Percentiles rank a stretch among this genome's conserved stretches.
Conservation (phyloP, 2,797 vertebrate species). For the Chloroceryle amazona region DNA sequence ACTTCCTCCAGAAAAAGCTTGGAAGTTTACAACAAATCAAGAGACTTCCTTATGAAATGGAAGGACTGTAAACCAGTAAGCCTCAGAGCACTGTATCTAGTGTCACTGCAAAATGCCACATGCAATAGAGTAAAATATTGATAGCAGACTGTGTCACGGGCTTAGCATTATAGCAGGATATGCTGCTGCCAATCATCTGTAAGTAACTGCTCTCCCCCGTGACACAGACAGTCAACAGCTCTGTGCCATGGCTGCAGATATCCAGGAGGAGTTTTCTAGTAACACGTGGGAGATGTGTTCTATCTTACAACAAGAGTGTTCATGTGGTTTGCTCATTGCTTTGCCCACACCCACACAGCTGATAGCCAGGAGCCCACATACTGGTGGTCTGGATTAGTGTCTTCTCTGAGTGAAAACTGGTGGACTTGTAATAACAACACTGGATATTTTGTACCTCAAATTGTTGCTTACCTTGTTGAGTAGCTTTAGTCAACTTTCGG, state of each 20-base stretch:
- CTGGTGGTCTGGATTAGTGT: rapidly evolving
- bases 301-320: rapidly evolving
- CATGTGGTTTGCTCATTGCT: rapidly evolving
- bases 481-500: background rate
- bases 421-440: background rate
- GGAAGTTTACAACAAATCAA: background rate
- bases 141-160: background rate
- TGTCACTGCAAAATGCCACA: background rate
- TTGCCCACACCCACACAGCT: rapidly evolving
- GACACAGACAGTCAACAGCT: background rate
- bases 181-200: background rate
- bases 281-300: rapidly evolving
- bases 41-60: background rate
- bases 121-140: background rate
- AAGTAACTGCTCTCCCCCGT: background rate
- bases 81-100: background rate
- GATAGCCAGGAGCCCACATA: rapidly evolving
- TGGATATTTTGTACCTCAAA: background rate
- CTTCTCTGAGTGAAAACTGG: background rate
- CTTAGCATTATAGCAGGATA: background rate
- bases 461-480: background rate
- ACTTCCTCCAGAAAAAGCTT: slow-evolving; percentile 12
- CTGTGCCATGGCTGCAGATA: background rate
- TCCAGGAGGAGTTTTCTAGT: background rate
- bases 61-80: background rate